Evolutionary conservation across 1,140 invertebrate species (phyloP).

Genomic region (Drosophila bifasciata): DNA sequence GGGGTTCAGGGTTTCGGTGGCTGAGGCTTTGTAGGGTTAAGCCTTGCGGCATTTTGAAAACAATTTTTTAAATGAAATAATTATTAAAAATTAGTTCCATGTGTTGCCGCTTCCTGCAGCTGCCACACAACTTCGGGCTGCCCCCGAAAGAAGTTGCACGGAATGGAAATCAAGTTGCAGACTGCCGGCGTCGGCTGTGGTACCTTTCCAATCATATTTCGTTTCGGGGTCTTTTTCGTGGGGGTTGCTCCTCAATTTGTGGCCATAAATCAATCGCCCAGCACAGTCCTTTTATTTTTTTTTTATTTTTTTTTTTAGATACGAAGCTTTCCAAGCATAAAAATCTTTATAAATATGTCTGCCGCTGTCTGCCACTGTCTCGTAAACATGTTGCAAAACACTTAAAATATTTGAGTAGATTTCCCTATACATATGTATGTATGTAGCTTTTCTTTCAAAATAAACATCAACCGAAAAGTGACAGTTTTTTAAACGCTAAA

Average conservation of each 20-base stretch:
- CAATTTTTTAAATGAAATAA: conserved; percentile 63
- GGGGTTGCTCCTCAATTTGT: conserved; percentile 70
- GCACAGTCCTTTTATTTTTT: conserved; percentile 47
- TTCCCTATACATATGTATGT: too few species aligned
- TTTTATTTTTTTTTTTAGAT: conserved; percentile 13
- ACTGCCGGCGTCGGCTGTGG: conserved; percentile 16
- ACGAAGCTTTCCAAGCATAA: conserved; percentile 28
- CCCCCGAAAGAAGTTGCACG: conserved; percentile 16
- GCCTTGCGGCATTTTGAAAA: conserved; percentile 46
- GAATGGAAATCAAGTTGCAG: conserved; percentile 67
- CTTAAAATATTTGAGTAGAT: conserved; percentile 53
- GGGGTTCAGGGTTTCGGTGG: conserved; percentile 19
- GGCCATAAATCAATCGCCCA: conserved; percentile 74
- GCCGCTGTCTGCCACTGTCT: conserved; percentile 33
- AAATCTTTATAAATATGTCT: conserved; percentile 38
- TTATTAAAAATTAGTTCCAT: conserved; percentile 81
- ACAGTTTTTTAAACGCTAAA: conserved; percentile 61
- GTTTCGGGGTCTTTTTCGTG: conserved; percentile 3
- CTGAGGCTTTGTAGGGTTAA: conserved; percentile 9
- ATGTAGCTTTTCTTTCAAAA: conserved; percentile 23
- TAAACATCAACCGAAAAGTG: conserved; percentile 46
- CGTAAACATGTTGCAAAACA: conserved; percentile 78
- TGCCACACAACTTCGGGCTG: conserved; percentile 27
- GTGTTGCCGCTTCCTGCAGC: conserved; percentile 66
- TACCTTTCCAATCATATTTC: conserved; percentile 45